phyloP scores from a whole-genome alignment of 2,797 vertebrate species.

The Aeoliscus strigatus region DNA sequence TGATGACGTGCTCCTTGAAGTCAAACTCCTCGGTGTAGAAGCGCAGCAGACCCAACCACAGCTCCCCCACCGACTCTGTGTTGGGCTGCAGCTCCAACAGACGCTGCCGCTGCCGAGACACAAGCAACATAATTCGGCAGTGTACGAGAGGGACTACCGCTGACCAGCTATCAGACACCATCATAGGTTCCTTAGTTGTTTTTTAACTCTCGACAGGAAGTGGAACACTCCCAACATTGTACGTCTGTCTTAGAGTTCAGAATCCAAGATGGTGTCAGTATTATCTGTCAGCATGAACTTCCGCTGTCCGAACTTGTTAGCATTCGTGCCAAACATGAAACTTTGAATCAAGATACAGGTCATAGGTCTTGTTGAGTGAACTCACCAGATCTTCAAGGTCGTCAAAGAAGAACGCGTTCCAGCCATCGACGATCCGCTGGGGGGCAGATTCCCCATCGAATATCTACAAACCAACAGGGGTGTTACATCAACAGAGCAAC shows the following conservation, averaged over 20 bases:
- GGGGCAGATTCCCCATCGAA: slow-evolving; percentile 88
- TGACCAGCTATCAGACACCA: too few species aligned
- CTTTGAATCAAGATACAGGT: too few species aligned
- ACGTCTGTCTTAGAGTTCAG: too few species aligned
- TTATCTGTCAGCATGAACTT: too few species aligned
- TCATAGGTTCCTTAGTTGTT: too few species aligned
- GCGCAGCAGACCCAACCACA: slow-evolving; percentile 92
- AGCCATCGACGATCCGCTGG: slow-evolving; percentile 95
- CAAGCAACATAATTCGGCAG: not conserved
- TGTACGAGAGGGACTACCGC: too few species aligned
- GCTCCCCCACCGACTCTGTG: slow-evolving; percentile 88
- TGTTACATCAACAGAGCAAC: too few species aligned
- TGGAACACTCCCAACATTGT: too few species aligned
- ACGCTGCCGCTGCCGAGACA: slow-evolving; percentile 72
- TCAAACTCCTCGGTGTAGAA: slow-evolving; percentile 99
- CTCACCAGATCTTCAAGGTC: slow-evolving; percentile 91
- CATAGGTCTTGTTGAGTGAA: not conserved
- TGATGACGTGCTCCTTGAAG: slow-evolving; percentile 97
- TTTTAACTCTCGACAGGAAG: too few species aligned
- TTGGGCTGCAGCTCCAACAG: slow-evolving; percentile 83
- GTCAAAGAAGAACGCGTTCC: slow-evolving; percentile 97
- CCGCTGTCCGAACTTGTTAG: too few species aligned
- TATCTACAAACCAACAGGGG: slow-evolving; percentile 72
- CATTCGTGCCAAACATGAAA: too few species aligned
- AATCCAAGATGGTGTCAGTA: too few species aligned